Conservation (phyloP, 2,888 invertebrate genomes). For the Agriopis marginaria region DNA sequence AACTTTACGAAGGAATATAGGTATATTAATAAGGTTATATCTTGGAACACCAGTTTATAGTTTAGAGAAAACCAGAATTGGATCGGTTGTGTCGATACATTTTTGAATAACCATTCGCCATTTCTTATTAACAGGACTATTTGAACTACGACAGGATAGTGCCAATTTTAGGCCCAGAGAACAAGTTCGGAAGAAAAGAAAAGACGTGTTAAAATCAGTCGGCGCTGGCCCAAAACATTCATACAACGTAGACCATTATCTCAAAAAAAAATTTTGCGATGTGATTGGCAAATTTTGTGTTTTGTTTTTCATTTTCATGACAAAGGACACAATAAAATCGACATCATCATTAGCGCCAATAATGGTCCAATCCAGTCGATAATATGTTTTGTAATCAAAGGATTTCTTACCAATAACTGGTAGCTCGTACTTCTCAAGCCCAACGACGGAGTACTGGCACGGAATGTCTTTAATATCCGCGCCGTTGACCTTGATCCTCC, state of each 20-base stretch:
- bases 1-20: not conserved
- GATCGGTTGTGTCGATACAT: too few relatives aligned
- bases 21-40: too few relatives aligned
- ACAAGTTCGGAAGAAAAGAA: too few relatives aligned
- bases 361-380: not conserved
- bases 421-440: constrained; percentile 89
- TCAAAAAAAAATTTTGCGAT: too few relatives aligned
- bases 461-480: constrained; percentile 88
- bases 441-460: constrained; percentile 88
- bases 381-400: not conserved
- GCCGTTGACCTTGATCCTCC: constrained; percentile 88
- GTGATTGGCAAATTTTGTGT: not conserved
- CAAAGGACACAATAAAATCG: too few relatives aligned
- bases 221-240: too few relatives aligned
- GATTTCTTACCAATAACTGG: constrained; percentile 88
- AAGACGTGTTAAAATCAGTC: too few relatives aligned
- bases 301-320: not conserved
- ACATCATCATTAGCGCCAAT: too few relatives aligned
- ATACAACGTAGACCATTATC: too few relatives aligned
- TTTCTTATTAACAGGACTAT: not conserved
- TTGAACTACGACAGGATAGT: too few relatives aligned
- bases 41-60: not conserved
- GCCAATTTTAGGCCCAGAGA: too few relatives aligned
- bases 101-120: not conserved
- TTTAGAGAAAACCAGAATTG: too few relatives aligned